These are phyloP conservation scores for Zeuzera pyrina DNA, from an alignment of 2,888 invertebrate genomes.

Conservation along the genomic window DNA sequence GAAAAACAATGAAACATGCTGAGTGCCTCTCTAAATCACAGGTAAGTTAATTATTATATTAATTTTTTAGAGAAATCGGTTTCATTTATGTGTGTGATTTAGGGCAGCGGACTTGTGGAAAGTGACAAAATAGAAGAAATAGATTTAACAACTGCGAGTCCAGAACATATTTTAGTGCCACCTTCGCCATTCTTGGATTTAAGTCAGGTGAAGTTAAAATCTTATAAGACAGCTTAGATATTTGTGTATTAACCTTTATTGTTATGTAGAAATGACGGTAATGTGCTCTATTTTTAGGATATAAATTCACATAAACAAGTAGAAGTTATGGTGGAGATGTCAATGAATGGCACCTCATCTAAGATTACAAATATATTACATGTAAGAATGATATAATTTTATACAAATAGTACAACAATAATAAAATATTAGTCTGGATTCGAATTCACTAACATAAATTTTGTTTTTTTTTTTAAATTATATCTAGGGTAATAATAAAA, in stretches of 20 bases:
- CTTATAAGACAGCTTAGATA: too few relatives aligned
- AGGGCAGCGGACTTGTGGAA: slow-evolving; percentile 7
- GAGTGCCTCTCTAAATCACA: too few relatives aligned
- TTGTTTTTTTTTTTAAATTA: too few relatives aligned
- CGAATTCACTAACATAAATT: too few relatives aligned
- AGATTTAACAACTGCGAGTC: slow-evolving; percentile 23
- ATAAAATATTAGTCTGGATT: too few relatives aligned
- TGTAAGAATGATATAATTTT: too few relatives aligned
- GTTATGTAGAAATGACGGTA: background rate
- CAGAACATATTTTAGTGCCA: slow-evolving; percentile 32
- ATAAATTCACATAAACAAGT: slow-evolving; percentile 7
- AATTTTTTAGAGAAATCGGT: background rate
- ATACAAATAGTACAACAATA: too few relatives aligned
- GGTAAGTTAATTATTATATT: background rate
- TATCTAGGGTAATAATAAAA: slow-evolving; percentile 21
- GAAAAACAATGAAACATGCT: too few relatives aligned
- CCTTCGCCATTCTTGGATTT: slow-evolving; percentile 48
- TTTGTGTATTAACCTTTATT: background rate
- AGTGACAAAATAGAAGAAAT: slow-evolving; percentile 33
- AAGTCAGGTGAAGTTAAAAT: slow-evolving; percentile 23
- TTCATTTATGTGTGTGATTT: background rate
- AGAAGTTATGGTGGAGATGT: slow-evolving; percentile 15
- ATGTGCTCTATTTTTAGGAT: slow-evolving; percentile 9
- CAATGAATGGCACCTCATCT: slow-evolving; percentile 8
- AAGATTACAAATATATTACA: slow-evolving; percentile 4